These are phyloP conservation scores for Chaetodon trifascialis DNA, from an alignment of 2,113 vertebrate species.

Conservation along the genomic window DNA sequence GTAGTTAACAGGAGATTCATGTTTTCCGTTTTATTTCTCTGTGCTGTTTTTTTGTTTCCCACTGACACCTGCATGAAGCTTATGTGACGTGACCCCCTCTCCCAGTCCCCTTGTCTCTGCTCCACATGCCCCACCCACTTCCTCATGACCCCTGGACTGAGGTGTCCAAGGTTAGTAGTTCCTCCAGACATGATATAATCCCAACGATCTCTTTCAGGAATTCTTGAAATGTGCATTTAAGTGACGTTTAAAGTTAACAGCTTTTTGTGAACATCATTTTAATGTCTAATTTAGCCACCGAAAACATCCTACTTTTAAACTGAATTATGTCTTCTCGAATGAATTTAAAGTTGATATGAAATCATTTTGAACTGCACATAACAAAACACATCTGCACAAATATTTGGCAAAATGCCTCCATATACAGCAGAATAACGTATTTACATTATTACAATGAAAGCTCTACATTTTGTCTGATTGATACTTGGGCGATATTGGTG, in stretches of 20 bases:
- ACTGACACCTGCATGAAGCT: slow-evolving; percentile 74
- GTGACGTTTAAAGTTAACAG: background rate
- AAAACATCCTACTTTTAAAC: slow-evolving; percentile 7
- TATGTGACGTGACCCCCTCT: slow-evolving; percentile 73
- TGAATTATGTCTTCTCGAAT: slow-evolving; percentile 7
- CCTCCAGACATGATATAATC: slow-evolving; percentile 11
- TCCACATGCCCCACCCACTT: slow-evolving; percentile 77
- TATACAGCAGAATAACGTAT: slow-evolving; percentile 44
- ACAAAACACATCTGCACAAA: slow-evolving; percentile 37
- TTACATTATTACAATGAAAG: slow-evolving; percentile 47
- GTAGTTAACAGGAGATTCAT: slow-evolving; percentile 23
- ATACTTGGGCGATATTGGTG: slow-evolving; percentile 18
- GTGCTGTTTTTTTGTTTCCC: slow-evolving; percentile 37
- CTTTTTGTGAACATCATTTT: slow-evolving; percentile 24
- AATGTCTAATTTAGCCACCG: background rate
- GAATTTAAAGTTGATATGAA: slow-evolving; percentile 36
- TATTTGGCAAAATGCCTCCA: slow-evolving; percentile 40
- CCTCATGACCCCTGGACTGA: slow-evolving; percentile 79
- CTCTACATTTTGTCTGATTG: slow-evolving; percentile 30
- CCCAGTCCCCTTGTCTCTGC: slow-evolving; percentile 75
- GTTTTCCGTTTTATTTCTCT: slow-evolving; percentile 41
- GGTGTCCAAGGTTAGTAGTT: slow-evolving; percentile 81
- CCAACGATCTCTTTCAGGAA: background rate
- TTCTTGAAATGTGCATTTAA: background rate
- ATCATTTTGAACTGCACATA: slow-evolving; percentile 35